Percentiles rank a stretch among this genome's conserved stretches.
phyloP scores from a whole-genome alignment of 2,888 invertebrate species.

The Papilio demoleus region DNA sequence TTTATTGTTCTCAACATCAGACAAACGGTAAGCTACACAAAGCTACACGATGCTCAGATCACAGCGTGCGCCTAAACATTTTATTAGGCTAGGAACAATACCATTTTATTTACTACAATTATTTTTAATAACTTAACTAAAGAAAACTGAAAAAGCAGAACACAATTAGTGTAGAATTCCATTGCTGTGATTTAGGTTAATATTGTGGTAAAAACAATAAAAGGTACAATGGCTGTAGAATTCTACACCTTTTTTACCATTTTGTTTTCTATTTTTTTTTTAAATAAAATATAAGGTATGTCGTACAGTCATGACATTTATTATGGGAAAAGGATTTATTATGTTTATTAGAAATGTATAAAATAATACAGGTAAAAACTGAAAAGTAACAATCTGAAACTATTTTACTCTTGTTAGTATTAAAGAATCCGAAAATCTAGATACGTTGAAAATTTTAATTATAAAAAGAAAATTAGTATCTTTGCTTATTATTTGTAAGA shows the following conservation, averaged over 20 bases:
- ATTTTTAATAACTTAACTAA: slow-evolving; percentile 17
- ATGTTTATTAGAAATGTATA: not conserved
- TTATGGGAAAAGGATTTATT: not conserved
- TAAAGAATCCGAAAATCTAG: not conserved
- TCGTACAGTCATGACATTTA: too few species aligned
- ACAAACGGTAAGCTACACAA: slow-evolving; percentile 43
- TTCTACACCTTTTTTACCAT: too few species aligned
- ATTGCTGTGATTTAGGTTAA: not conserved
- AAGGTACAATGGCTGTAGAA: too few species aligned
- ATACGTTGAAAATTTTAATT: not conserved
- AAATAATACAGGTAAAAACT: too few species aligned
- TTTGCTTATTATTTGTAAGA: too few species aligned
- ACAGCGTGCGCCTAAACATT: slow-evolving; percentile 57
- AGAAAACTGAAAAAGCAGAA: not conserved
- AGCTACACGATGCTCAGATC: slow-evolving; percentile 50
- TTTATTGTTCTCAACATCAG: slow-evolving; percentile 46
- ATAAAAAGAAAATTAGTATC: not conserved
- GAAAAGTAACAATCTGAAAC: not conserved
- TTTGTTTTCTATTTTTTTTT: too few species aligned
- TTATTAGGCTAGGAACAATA: slow-evolving; percentile 60
- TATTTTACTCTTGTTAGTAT: not conserved
- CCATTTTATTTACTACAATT: slow-evolving; percentile 45
- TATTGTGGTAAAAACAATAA: too few species aligned
- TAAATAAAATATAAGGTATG: too few species aligned
- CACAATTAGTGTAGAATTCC: not conserved